Conservation (phyloP, 2,113 vertebrate genomes). For the Phoenicopterus ruber region DNA sequence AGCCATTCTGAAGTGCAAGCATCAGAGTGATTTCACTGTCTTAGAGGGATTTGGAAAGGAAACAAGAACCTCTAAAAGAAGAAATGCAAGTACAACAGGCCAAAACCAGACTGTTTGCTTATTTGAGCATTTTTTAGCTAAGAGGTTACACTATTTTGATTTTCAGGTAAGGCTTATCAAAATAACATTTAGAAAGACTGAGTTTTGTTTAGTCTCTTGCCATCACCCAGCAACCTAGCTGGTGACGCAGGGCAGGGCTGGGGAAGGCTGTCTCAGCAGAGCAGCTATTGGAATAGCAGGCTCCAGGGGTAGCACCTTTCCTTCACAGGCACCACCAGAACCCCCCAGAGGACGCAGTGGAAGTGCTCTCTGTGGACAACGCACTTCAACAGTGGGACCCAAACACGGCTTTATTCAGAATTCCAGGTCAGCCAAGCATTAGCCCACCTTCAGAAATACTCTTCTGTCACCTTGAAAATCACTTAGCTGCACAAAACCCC, state of each 20-base stretch:
- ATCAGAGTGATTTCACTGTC: not conserved
- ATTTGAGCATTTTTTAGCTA: not conserved
- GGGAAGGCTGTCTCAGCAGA: not conserved
- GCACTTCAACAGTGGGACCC: not conserved
- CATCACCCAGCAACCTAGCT: not conserved
- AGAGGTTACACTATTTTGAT: not conserved
- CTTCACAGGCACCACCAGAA: not conserved
- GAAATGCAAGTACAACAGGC: not conserved
- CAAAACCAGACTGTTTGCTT: not conserved
- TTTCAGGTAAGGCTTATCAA: not conserved
- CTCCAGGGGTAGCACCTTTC: not conserved
- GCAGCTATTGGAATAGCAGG: not conserved
- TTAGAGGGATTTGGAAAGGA: not conserved
- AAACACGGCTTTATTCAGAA: not conserved
- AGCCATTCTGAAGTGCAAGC: not conserved
- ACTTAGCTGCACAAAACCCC: not conserved
- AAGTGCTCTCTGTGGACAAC: not conserved
- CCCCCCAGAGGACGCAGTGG: not conserved
- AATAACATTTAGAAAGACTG: not conserved
- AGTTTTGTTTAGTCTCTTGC: not conserved
- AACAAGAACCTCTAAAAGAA: not conserved
- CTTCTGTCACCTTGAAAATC: not conserved
- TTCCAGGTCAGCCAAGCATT: not conserved
- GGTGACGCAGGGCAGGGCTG: not conserved
- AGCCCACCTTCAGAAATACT: not conserved